Conservation (phyloP, 2,113 vertebrate species). For the Pterocles burchelli region DNA sequence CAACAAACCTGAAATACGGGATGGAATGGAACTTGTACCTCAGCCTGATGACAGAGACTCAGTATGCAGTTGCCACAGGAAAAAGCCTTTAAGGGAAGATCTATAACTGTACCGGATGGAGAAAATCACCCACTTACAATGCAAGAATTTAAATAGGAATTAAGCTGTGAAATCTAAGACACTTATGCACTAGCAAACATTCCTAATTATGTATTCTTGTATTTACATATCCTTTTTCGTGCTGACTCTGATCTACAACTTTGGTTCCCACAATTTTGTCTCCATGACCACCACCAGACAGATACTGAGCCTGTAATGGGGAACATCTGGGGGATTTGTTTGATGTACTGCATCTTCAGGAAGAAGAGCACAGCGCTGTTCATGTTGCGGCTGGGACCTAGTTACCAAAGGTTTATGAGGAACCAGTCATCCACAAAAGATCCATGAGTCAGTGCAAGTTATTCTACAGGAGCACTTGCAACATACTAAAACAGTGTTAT, state of each 20-base stretch:
- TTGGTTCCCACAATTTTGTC: neutral
- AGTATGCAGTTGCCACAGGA: slow-evolving; percentile 77
- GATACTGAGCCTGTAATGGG: neutral
- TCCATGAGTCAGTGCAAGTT: slow-evolving; percentile 1
- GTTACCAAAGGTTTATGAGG: neutral
- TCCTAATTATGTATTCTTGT: neutral
- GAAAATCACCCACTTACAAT: slow-evolving; percentile 8
- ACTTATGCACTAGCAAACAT: neutral
- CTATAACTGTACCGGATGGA: slow-evolving; percentile 48
- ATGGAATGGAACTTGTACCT: slow-evolving; percentile 88
- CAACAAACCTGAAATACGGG: slow-evolving; percentile 75
- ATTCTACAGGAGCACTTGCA: slow-evolving; percentile 1
- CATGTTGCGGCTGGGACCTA: neutral
- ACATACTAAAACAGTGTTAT: slow-evolving; percentile 8
- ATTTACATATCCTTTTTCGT: slow-evolving; percentile 15
- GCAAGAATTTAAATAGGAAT: slow-evolving; percentile 7
- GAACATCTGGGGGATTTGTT: neutral
- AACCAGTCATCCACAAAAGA: neutral
- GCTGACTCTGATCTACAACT: neutral
- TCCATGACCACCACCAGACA: neutral
- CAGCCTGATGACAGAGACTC: slow-evolving; percentile 81
- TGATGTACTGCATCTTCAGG: neutral
- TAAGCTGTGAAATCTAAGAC: slow-evolving; percentile 32
- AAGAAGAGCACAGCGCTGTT: neutral
- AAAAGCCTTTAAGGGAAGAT: slow-evolving; percentile 69